Evolutionary conservation across 2,888 invertebrate genomes (phyloP).

Genomic region (Eurytoma adleriae): DNA sequence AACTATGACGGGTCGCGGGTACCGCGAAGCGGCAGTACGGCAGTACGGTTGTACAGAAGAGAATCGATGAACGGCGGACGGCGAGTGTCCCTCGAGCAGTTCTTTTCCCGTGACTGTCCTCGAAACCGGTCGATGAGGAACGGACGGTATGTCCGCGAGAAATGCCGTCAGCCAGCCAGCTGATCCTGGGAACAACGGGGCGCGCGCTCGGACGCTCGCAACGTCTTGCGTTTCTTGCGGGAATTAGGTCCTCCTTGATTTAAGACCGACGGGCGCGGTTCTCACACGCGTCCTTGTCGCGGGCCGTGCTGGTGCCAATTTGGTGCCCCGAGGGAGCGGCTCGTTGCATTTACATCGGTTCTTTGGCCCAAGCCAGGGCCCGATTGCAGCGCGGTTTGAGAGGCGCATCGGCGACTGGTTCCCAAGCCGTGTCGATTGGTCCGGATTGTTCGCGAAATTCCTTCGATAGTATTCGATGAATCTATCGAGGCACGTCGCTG

Average conservation of each 20-base stretch:
- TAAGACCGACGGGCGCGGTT: slow-evolving; percentile 70
- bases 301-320: slow-evolving; percentile 60
- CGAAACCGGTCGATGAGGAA: slow-evolving; percentile 72
- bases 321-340: slow-evolving; percentile 51
- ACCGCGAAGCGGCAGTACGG: too few species aligned
- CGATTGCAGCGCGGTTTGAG: slow-evolving; percentile 65
- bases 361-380: slow-evolving; percentile 56
- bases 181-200: slow-evolving; percentile 76
- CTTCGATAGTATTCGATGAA: slow-evolving; percentile 76
- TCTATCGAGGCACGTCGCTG: slow-evolving; percentile 75
- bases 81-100: neutral
- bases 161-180: slow-evolving; percentile 73
- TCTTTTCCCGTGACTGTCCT: neutral
- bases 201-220: slow-evolving; percentile 54
- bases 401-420: slow-evolving; percentile 68
- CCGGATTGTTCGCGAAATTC: slow-evolving; percentile 74
- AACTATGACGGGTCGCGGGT: too few species aligned
- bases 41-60: neutral
- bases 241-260: slow-evolving; percentile 74
- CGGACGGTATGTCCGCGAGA: slow-evolving; percentile 70
- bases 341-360: slow-evolving; percentile 61
- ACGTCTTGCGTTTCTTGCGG: slow-evolving; percentile 60
- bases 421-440: slow-evolving; percentile 74
- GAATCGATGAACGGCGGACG: slow-evolving; percentile 43
- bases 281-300: slow-evolving; percentile 66